Conservation (phyloP, 1,140 invertebrate species). For the Battus philenor region DNA sequence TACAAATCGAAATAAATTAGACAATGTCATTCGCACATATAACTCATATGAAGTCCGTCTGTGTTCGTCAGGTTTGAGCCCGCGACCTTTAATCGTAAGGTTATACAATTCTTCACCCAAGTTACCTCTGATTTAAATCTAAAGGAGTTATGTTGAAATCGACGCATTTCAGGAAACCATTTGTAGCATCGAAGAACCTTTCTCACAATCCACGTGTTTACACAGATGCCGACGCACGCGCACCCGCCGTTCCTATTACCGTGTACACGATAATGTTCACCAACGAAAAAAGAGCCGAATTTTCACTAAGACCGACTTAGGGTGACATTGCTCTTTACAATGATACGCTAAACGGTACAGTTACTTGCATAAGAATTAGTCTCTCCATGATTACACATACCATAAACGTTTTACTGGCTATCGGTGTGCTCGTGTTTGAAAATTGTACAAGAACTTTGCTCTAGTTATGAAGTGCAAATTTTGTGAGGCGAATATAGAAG, state of each 20-base stretch:
- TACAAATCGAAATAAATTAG: too few relatives aligned
- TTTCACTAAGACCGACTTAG: constrained; percentile 33
- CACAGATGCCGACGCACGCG: constrained; percentile 33
- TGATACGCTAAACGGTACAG: constrained; percentile 30
- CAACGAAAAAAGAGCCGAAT: constrained; percentile 47
- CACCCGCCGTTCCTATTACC: constrained; percentile 46
- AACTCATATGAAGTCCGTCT: too few relatives aligned
- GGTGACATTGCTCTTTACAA: constrained; percentile 45
- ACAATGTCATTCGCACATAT: too few relatives aligned
- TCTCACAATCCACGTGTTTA: constrained; percentile 23
- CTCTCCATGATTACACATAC: constrained; percentile 12
- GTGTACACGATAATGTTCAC: constrained; percentile 41
- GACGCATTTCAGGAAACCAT: not conserved
- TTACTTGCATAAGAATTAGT: constrained; percentile 19
- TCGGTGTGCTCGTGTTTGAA: not conserved
- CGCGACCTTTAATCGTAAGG: too few relatives aligned
- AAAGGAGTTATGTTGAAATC: too few relatives aligned
- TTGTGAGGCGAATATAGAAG: too few relatives aligned
- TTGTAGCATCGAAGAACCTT: constrained; percentile 3
- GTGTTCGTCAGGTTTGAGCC: too few relatives aligned
- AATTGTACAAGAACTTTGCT: constrained; percentile 4
- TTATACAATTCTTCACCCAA: too few relatives aligned
- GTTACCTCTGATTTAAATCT: too few relatives aligned
- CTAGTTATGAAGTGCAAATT: constrained; percentile 5
- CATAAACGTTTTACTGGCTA: constrained; percentile 4